These are phyloP conservation scores for Lordiphosa fenestrarum DNA, from an alignment of 2,888 invertebrate genomes.

Conservation along the genomic window DNA sequence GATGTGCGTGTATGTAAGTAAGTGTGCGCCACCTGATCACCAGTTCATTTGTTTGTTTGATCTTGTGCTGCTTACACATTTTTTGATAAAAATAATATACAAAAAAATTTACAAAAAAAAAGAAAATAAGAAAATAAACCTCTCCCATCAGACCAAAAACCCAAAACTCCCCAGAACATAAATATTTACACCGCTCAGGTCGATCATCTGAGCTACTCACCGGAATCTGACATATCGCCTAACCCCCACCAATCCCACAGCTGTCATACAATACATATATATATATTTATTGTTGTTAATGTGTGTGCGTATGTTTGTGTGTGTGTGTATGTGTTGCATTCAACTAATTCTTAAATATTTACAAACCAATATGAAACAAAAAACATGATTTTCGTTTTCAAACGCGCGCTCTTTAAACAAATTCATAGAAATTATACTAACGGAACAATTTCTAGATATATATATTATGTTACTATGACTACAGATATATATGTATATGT, in stretches of 20 bases:
- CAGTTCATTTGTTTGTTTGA: conserved; percentile 51
- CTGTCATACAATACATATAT: conserved; percentile 28
- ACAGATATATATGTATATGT: conserved; percentile 35
- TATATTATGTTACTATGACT: conserved; percentile 25
- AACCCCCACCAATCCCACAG: too few relatives aligned
- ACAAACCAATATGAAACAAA: conserved; percentile 28
- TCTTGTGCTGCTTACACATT: conserved; percentile 31
- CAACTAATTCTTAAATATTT: conserved; percentile 37
- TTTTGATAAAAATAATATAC: conserved; percentile 57
- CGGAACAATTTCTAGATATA: conserved; percentile 35
- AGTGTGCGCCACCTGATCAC: conserved; percentile 8
- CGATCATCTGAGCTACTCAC: too few relatives aligned
- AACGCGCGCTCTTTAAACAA: conserved; percentile 44
- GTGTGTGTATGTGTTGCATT: conserved; percentile 42
- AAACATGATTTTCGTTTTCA: conserved; percentile 43
- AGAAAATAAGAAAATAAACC: background rate
- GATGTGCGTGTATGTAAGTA: conserved; percentile 10
- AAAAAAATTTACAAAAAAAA: conserved; percentile 2
- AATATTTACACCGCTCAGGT: too few relatives aligned
- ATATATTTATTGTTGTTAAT: conserved; percentile 62
- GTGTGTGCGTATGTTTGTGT: conserved; percentile 47
- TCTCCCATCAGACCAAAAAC: too few relatives aligned
- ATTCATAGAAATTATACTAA: conserved; percentile 15
- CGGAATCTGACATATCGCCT: too few relatives aligned
- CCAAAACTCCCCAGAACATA: too few relatives aligned